Percentiles rank a stretch among this genome's conserved stretches.
Conservation (phyloP, 2,888 invertebrate species). For the Phaonia tiefii region DNA sequence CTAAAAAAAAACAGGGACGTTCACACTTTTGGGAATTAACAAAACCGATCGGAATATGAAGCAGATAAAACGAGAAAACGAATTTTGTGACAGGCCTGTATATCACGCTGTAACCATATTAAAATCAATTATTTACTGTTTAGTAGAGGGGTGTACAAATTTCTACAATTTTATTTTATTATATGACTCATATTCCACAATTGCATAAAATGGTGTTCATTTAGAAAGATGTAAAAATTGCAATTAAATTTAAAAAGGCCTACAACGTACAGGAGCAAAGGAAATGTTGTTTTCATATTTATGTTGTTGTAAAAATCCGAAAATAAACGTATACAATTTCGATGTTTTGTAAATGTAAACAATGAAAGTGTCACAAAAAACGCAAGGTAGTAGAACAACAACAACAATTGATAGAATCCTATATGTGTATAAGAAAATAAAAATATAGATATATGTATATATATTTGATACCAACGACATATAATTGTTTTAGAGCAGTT, state of each 20-base stretch:
- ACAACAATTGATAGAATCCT: background rate
- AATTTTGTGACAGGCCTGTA: too few species aligned
- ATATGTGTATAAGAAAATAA: background rate
- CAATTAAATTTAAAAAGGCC: background rate
- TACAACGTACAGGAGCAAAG: background rate
- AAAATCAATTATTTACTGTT: too few species aligned
- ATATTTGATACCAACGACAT: conserved; percentile 29
- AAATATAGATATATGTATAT: too few species aligned
- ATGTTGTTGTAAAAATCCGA: conserved; percentile 3
- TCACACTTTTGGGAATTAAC: too few species aligned
- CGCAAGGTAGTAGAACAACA: background rate
- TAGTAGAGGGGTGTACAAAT: background rate
- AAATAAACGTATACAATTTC: background rate
- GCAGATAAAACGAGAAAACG: too few species aligned
- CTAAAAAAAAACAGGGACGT: too few species aligned
- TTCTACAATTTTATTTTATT: conserved; percentile 12
- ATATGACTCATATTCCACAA: conserved; percentile 9
- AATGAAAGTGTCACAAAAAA: too few species aligned
- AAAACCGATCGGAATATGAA: too few species aligned
- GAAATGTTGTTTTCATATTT: background rate
- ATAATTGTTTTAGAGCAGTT: conserved; percentile 14
- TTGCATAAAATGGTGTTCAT: conserved; percentile 11
- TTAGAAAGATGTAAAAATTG: background rate
- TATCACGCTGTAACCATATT: conserved; percentile 3
- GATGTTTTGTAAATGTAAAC: background rate